Percentiles rank a stretch among this genome's conserved stretches.
Conservation (phyloP, 2,113 vertebrate species). For the Notiomystis cincta region DNA sequence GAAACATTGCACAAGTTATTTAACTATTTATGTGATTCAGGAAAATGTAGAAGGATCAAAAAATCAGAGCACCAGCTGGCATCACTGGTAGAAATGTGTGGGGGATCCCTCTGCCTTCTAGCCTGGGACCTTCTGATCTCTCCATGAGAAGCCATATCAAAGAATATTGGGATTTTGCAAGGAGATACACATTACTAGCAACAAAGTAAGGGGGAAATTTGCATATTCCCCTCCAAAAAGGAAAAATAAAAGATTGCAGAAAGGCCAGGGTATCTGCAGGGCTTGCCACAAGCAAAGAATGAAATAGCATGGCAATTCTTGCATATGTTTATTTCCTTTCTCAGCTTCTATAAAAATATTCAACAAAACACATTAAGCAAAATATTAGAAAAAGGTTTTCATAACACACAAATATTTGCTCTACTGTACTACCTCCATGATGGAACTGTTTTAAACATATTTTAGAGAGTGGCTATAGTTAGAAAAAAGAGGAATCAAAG, state of each 20-base stretch:
- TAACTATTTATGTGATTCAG: not conserved
- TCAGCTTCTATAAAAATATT: not conserved
- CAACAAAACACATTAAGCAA: not conserved
- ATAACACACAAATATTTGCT: not conserved
- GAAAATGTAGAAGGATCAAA: not conserved
- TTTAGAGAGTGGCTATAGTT: accelerated
- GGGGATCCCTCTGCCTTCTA: not conserved
- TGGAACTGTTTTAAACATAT: not conserved
- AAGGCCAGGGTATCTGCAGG: not conserved
- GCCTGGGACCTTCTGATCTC: not conserved
- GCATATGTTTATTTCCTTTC: not conserved
- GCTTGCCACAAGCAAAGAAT: not conserved
- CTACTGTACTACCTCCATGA: not conserved
- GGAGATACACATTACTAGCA: not conserved
- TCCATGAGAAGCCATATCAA: not conserved
- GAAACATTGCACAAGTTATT: not conserved
- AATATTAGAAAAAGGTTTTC: not conserved
- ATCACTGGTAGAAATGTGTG: not conserved
- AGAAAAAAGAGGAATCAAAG: not conserved
- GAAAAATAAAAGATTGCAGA: not conserved
- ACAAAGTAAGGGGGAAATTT: not conserved
- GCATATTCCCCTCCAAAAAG: not conserved
- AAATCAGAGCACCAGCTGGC: not conserved
- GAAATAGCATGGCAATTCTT: not conserved
- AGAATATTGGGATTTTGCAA: not conserved